Base-by-base conservation (phyloP, 2,888 invertebrate species). In the Sialis lutaria region DNA sequence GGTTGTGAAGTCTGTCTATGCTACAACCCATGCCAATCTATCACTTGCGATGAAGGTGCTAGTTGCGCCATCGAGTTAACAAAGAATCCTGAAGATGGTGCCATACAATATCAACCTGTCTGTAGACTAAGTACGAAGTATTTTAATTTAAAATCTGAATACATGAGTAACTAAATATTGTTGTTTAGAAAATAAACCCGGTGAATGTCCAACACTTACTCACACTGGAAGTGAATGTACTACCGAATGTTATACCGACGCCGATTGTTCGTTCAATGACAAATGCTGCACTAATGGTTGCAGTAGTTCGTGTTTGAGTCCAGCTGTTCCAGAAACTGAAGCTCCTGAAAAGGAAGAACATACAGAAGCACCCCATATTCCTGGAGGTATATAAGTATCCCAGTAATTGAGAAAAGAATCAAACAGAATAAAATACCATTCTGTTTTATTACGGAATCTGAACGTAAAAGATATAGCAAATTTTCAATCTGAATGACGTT, bases 201-300 rank as follows among this genome's bases (percentile, higher is more conserved):
- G 84, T 4, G 64, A 64, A 31, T 85, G 84, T 57, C 84, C 84
- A 3, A 59, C 56, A 41, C 57, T 73, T 13, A 63, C 64, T 6
- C 62, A 62, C 43, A 62, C 64, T 7, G 59, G 62, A n/a, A 62
- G 64, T 46, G 61, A 67, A 44, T 90, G 91, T 60, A 74, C 72
- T 6, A 68, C 69, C 33, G 81, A 85, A 61, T 92, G 92, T 58
- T 65, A 70, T 50, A 77, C 77, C 46, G 92, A 92, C 61, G 83
- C 85, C 0, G 86, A 89, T 59, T 93, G 92, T 60, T 65, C 74
- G 9, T 79, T 77, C 33, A 75, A 76, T 30, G 72, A 77, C 60
- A 92, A 91, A 64, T 92, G 92, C 61, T 93, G 92, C 62, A 64
- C 65, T 51, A 78, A 77, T 55, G 86, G 83, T 45, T 91, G 92